Base-by-base conservation (phyloP, 2,113 vertebrate species). In the Stigmatopora argus region DNA sequence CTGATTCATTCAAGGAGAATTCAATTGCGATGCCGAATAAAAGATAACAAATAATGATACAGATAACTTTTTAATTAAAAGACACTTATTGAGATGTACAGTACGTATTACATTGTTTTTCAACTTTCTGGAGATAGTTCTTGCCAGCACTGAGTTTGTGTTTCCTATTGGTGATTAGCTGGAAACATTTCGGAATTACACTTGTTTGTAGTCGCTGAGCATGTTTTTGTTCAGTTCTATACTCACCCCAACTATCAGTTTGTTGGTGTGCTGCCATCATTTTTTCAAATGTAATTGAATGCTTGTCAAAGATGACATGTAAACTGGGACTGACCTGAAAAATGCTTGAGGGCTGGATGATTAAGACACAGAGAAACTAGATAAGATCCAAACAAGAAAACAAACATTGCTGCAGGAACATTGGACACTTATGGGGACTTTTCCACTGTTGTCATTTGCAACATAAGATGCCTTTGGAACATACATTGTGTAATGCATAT, bases 321-420 rank as follows among this genome's bases (percentile, higher is more conserved):
- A 72, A 67, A 70, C 44, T 56, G 62, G 1, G 18, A 70, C n/a
- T 45, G 52, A 41, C 13, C 51, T 52, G n/a, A 31, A 13, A 74
- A 61, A 64, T 35, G 60, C 71, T 74, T 21, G 6, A 10, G 63
- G 68, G 70, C 38, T 70, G 52, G 9, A 78, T 60, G 7, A 17
- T 26, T 0, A 35, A 69, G 48, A 63, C 49, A 61, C 7, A 41
- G 19, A 41, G 55, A 52, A 19, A 17, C 2, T 70, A 64, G 48
- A 61, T 51, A 14, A 45, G 18, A 65, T 53, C 23, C 51, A 65
- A 31, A 47, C 14, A 12, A 59, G 7, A 13, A 35, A 21, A 46
- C 55, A 72, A 56, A 49, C 17, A 69, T 58, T 69, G 11, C 19
- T 51, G 5, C 13, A 18, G 5, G 56, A 52, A 64, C 15, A 21